A percentile compares a stretch with the other conserved stretches of the same genome.
phyloP scores from a whole-genome alignment of 2,888 invertebrate species.

The Epinotia ramella region DNA sequence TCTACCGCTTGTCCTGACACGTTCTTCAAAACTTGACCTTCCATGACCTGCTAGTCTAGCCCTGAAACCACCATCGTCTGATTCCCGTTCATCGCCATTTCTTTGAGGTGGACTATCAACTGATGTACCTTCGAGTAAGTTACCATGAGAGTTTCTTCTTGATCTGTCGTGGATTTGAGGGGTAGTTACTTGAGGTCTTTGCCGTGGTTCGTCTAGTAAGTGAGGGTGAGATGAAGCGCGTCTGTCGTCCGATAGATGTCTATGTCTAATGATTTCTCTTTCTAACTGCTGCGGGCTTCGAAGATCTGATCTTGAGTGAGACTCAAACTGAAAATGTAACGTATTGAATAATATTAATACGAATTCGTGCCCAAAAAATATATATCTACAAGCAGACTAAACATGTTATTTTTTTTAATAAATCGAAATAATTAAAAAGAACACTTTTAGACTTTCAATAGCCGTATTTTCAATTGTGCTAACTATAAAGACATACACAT shows the following conservation, averaged over 20 bases:
- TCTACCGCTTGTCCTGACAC: constrained; percentile 77
- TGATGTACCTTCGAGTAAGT: constrained; percentile 81
- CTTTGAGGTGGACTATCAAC: constrained; percentile 64
- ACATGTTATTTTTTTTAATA: background rate
- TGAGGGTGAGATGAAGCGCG: constrained; percentile 89
- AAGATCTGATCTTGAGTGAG: constrained; percentile 79
- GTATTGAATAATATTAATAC: background rate
- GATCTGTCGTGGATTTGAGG: constrained; percentile 74
- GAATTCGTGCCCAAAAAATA: no score
- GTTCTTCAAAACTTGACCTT: constrained; percentile 75
- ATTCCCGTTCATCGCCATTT: constrained; percentile 80
- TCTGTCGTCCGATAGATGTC: constrained; percentile 84
- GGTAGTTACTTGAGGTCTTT: constrained; percentile 69
- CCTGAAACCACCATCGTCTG: constrained; percentile 87
- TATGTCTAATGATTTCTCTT: constrained; percentile 84
- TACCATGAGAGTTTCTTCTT: constrained; percentile 86
- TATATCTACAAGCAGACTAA: no score
- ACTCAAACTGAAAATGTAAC: constrained; percentile 71
- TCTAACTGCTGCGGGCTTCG: constrained; percentile 87
- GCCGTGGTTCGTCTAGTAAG: constrained; percentile 81
- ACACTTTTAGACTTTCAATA: background rate
- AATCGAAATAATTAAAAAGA: background rate
- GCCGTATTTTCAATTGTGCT: background rate
- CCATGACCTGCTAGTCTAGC: constrained; percentile 74
- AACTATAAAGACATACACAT: background rate